Conservation (phyloP, 2,888 invertebrate genomes). For the Leucania comma region DNA sequence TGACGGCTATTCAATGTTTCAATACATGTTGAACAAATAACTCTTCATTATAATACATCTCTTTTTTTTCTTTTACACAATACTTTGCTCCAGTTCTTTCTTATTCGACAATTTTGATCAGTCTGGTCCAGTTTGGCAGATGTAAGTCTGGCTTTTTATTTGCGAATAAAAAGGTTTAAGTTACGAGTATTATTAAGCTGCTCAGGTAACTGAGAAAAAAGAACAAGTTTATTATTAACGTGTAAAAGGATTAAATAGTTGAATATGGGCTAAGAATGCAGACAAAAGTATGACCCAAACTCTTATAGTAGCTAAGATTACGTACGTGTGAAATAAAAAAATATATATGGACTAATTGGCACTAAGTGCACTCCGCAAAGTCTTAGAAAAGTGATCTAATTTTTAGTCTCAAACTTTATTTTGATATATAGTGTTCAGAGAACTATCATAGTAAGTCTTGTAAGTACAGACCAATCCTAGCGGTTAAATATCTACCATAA, state of each 20-base stretch:
- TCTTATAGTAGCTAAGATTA: neutral
- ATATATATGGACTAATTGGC: neutral
- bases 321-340: neutral
- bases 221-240: conserved; percentile 1
- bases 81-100: conserved; percentile 2
- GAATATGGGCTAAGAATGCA: neutral
- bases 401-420: no score
- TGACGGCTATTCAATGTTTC: conserved; percentile 11
- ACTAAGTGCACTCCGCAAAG: no score
- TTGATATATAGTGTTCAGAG: no score
- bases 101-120: conserved; percentile 9
- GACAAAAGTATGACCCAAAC: neutral
- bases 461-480: no score
- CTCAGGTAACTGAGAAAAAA: neutral
- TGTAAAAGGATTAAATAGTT: neutral
- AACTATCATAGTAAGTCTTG: no score
- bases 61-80: conserved; percentile 8
- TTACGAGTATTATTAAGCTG: conserved; percentile 1
- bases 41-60: neutral
- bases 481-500: no score
- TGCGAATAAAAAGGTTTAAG: neutral
- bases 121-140: conserved; percentile 19
- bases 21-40: conserved; percentile 13
- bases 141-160: conserved; percentile 19
- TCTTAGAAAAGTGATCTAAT: no score